Evolutionary conservation across 1,140 invertebrate species (phyloP).

Genomic region (Cydia pomonella): DNA sequence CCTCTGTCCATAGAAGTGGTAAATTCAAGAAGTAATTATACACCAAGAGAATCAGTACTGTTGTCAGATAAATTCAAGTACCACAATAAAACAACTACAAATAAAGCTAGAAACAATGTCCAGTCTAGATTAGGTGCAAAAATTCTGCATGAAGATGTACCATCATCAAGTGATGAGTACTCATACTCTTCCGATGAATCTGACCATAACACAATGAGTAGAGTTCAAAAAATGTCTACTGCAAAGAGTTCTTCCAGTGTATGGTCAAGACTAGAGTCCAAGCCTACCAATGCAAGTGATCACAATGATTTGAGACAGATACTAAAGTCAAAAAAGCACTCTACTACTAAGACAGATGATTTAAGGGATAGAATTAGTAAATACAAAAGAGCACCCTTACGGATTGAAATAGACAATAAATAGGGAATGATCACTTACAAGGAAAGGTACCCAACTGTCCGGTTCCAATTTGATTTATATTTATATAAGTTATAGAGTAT

Average conservation of each 20-base stretch:
- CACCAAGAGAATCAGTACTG: slow-evolving; percentile 52
- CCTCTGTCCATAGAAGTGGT: slow-evolving; percentile 69
- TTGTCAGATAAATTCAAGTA: slow-evolving; percentile 68
- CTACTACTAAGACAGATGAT: slow-evolving; percentile 57
- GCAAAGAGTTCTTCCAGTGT: slow-evolving; percentile 64
- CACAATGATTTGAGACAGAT: slow-evolving; percentile 67
- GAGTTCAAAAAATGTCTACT: slow-evolving; percentile 65
- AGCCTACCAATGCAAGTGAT: slow-evolving; percentile 41
- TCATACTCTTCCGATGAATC: slow-evolving; percentile 51
- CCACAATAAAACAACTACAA: slow-evolving; percentile 41
- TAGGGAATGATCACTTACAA: slow-evolving; percentile 39
- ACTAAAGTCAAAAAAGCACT: slow-evolving; percentile 61
- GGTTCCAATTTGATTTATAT: too few species aligned
- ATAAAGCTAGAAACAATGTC: slow-evolving; percentile 45
- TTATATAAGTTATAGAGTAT: too few species aligned
- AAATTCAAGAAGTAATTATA: slow-evolving; percentile 58
- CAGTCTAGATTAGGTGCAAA: slow-evolving; percentile 64
- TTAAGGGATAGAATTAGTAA: slow-evolving; percentile 68
- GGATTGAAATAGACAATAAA: slow-evolving; percentile 79
- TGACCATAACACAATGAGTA: slow-evolving; percentile 64
- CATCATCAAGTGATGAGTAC: slow-evolving; percentile 52
- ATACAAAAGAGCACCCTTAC: slow-evolving; percentile 70
- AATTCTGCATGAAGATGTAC: slow-evolving; percentile 40
- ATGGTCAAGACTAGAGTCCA: slow-evolving; percentile 82
- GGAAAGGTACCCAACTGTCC: too few species aligned